A percentile compares a stretch with the other conserved stretches of the same genome.
Evolutionary conservation across 2,888 invertebrate genomes (phyloP).

Genomic region (Meteorus colon): DNA sequence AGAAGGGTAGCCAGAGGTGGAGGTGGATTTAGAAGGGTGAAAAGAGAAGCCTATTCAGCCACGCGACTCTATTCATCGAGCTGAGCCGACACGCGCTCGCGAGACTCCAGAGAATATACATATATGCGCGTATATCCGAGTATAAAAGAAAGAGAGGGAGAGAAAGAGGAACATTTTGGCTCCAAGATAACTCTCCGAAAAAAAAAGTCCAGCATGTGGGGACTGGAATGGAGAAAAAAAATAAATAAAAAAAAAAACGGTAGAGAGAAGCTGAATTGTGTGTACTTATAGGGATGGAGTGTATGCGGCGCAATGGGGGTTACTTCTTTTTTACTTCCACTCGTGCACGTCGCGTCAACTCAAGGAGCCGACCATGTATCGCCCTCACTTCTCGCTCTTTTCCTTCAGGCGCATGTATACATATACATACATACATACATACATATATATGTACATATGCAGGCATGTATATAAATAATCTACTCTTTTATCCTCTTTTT

Average conservation of each 20-base stretch:
- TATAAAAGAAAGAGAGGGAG: background rate
- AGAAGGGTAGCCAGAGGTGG: background rate
- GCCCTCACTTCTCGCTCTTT: background rate
- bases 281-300: slow-evolving; percentile 15
- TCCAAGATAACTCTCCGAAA: slow-evolving; percentile 27
- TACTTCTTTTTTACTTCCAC: slow-evolving; percentile 40
- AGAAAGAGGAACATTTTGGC: slow-evolving; percentile 25
- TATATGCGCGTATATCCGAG: background rate
- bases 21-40: slow-evolving; percentile 21
- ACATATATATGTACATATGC: background rate
- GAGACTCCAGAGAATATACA: slow-evolving; percentile 2
- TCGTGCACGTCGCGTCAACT: slow-evolving; percentile 47
- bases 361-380: slow-evolving; percentile 25
- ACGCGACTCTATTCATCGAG: slow-evolving; percentile 38
- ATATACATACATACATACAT: background rate
- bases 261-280: background rate
- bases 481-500: slow-evolving; percentile 30
- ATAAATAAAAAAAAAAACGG: background rate
- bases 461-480: slow-evolving; percentile 6
- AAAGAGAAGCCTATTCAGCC: slow-evolving; percentile 27
- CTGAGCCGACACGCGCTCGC: slow-evolving; percentile 31
- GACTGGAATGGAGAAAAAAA: background rate
- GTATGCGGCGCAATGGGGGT: slow-evolving; percentile 5
- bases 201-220: slow-evolving; percentile 6
- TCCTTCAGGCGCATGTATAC: background rate